Conservation (phyloP, 2,888 invertebrate species). For the Apotomis betuletana region DNA sequence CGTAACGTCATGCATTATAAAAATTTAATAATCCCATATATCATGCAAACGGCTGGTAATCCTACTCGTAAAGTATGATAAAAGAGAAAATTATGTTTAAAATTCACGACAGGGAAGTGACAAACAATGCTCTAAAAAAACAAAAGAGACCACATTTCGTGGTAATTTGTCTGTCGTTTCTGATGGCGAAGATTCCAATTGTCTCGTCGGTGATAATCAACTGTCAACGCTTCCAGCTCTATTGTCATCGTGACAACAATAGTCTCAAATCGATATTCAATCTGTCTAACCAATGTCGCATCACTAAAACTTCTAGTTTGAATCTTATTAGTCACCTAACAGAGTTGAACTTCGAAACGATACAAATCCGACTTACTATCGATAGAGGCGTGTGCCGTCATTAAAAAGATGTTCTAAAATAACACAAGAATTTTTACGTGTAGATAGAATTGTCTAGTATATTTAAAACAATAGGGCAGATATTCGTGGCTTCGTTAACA, state of each 20-base stretch:
- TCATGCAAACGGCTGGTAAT: conserved; percentile 63
- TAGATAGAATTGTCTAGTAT: conserved; percentile 72
- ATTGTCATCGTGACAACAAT: conserved; percentile 73
- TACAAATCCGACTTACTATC: conserved; percentile 51
- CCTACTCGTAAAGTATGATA: conserved; percentile 61
- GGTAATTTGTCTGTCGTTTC: conserved; percentile 75
- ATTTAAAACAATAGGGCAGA: conserved; percentile 70
- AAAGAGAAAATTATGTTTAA: conserved; percentile 48
- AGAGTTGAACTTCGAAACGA: conserved; percentile 45
- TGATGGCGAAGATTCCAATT: conserved; percentile 64
- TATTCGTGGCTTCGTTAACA: conserved; percentile 68
- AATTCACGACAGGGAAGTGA: conserved; percentile 43
- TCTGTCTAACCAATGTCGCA: conserved; percentile 45
- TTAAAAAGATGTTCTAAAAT: conserved; percentile 66
- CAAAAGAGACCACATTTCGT: conserved; percentile 55
- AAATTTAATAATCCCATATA: conserved; percentile 65
- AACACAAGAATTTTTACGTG: conserved; percentile 61
- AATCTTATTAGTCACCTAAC: conserved; percentile 46
- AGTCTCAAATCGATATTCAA: conserved; percentile 49
- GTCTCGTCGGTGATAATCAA: conserved; percentile 68
- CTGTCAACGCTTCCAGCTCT: conserved; percentile 70
- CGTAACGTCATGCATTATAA: conserved; percentile 63
- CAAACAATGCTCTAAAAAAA: conserved; percentile 62
- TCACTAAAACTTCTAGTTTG: conserved; percentile 43
- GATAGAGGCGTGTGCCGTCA: conserved; percentile 52